Conservation (phyloP, 2,797 vertebrate genomes). For the Mionectes olivaceus region DNA sequence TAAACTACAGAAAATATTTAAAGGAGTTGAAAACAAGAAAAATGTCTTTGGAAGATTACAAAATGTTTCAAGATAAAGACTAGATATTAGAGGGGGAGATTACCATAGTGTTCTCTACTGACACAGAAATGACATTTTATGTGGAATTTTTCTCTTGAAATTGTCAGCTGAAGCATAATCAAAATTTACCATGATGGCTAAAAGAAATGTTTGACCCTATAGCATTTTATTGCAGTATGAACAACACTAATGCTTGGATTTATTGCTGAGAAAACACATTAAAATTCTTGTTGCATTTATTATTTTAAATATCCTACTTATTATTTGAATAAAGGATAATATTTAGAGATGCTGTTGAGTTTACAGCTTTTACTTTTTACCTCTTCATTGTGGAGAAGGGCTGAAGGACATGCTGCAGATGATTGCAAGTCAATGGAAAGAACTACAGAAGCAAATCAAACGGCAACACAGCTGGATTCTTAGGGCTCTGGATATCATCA, state of each 20-base stretch:
- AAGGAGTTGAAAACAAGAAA: not conserved
- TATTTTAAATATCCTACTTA: conserved; percentile 28
- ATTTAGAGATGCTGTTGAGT: not conserved
- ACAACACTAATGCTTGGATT: not conserved
- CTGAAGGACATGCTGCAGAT: conserved; percentile 94
- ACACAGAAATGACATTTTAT: not conserved
- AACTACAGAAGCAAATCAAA: conserved; percentile 96
- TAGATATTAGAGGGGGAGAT: not conserved
- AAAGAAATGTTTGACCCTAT: not conserved
- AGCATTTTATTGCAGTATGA: not conserved
- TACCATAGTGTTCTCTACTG: not conserved
- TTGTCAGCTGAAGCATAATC: not conserved
- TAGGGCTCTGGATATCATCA: conserved; percentile 90
- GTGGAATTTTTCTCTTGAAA: not conserved
- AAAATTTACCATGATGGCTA: not conserved
- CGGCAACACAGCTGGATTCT: conserved; percentile 98
- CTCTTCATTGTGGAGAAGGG: conserved; percentile 81
- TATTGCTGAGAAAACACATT: not conserved
- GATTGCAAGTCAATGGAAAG: conserved; percentile 95
- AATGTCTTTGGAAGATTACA: not conserved
- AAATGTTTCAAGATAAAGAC: not conserved
- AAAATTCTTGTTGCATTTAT: not conserved
- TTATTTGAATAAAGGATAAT: conserved; percentile 2
- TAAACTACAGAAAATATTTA: not conserved
- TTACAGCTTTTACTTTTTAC: conserved; percentile 52